These are phyloP conservation scores for Odontothrips loti DNA, from an alignment of 2,888 invertebrate species.

Conservation along the genomic window DNA sequence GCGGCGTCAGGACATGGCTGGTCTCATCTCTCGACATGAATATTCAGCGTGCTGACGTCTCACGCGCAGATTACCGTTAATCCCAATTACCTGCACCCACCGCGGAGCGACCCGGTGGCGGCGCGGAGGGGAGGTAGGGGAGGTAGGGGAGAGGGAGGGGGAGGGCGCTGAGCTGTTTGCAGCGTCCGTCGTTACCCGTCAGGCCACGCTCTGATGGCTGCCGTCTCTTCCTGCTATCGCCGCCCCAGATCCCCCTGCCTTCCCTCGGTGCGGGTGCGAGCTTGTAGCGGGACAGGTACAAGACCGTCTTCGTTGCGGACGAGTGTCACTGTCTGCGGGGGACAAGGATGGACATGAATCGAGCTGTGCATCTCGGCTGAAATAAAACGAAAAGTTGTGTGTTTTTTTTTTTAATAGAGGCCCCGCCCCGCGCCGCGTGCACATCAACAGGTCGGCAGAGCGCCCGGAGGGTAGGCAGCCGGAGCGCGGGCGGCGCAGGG, in stretches of 20 bases:
- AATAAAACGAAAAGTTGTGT: no score
- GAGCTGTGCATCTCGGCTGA: no score
- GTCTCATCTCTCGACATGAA: conserved; percentile 3
- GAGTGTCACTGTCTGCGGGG: no score
- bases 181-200: conserved; percentile 35
- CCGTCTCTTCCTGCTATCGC: conserved; percentile 36
- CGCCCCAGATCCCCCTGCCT: conserved; percentile 37
- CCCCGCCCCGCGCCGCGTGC: no score
- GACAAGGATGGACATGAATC: no score
- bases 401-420: no score
- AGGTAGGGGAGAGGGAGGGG: not conserved
- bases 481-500: not conserved
- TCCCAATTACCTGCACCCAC: conserved; percentile 12
- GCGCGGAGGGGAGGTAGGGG: not conserved
- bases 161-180: not conserved
- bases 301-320: no score
- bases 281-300: no score
- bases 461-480: not conserved
- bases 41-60: conserved; percentile 15
- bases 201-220: conserved; percentile 35
- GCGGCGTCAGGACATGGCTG: not conserved
- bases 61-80: conserved; percentile 10
- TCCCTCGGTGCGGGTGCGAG: conserved; percentile 34
- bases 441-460: no score
- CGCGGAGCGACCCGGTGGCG: not conserved